Base-by-base conservation (phyloP, 1,140 invertebrate genomes). In the Trichonephila inaurata region DNA sequence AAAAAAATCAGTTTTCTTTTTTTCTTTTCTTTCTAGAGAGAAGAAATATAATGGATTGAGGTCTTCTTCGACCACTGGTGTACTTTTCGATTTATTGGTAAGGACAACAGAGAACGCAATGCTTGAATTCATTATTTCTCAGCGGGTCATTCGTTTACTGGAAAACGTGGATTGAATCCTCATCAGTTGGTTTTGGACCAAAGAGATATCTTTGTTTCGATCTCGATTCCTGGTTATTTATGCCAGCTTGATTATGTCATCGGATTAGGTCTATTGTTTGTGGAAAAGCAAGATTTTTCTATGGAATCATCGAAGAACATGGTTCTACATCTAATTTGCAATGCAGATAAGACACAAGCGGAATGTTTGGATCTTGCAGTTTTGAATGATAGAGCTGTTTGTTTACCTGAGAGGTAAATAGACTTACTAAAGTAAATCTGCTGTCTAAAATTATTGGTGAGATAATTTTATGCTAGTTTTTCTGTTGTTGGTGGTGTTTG, bases 41-140 rank as follows among this genome's bases (percentile, higher is more conserved):
- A 33, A 88, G 58, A 62, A 82, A 82, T 60, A 40, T 82, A 82
- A 91, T 82, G 21, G 89, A 82, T 91, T 81, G 33, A 58, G 33
- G 60, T 28, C 58, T 40, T 62, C 40, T 64, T 61, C 77, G n/a
- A 33, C n/a, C 24, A 44, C 21, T 60, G 28, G 44, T 88, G 60
- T 33, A 64, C 62, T 88, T 88, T 60, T 91, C 51, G 89, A 91
- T 91, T 91, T 91, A 91, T 91, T 72, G 89, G 58, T 33, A 40
- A 24, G 33, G 21, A 61, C 58, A 82, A 91, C 89, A 83, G 24
- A 51, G 58, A 44, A 19, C 21, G 24, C 62, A 82, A n/a, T 88
- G 24, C 58, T 21, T 33, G 33, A 58, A 81, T 91, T 91, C 89
- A 82, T 91, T 91, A 91, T n/a, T 61, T 91, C 89, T 62, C 89